These are phyloP conservation scores for Calidris pygmaea DNA, from an alignment of 2,113 vertebrate species.

Conservation along the genomic window DNA sequence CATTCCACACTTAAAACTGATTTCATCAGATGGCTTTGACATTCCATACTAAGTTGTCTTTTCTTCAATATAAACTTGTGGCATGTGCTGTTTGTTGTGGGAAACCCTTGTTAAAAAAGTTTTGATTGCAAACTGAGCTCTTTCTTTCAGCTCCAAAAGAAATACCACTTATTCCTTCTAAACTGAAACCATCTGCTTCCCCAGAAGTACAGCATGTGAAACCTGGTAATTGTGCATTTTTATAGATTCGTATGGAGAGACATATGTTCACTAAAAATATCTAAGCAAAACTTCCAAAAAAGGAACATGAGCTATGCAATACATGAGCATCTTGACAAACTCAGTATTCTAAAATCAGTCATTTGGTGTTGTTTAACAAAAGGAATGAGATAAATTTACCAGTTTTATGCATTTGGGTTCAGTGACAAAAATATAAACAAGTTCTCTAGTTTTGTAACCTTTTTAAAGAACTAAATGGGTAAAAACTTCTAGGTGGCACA, in stretches of 20 bases:
- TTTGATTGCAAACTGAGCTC: slow-evolving; percentile 55
- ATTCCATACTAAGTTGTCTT: not conserved
- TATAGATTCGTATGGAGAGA: not conserved
- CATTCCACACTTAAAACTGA: not conserved
- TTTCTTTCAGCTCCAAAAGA: slow-evolving; percentile 78
- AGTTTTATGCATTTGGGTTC: not conserved
- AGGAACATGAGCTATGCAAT: not conserved
- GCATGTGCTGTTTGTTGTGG: slow-evolving; percentile 41
- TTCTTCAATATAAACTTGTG: not conserved
- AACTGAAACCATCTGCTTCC: slow-evolving; percentile 64
- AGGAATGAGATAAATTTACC: not conserved
- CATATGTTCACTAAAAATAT: not conserved
- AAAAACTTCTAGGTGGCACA: not conserved
- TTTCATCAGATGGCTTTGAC: slow-evolving; percentile 45
- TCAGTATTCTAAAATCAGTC: not conserved
- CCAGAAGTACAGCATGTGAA: slow-evolving; percentile 62
- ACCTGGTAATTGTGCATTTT: slow-evolving; percentile 73
- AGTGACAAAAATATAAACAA: not conserved
- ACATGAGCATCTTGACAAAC: not conserved
- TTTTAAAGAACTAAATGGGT: not conserved
- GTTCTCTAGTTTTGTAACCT: not conserved
- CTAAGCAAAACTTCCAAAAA: not conserved
- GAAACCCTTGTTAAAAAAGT: slow-evolving; percentile 30
- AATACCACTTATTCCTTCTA: slow-evolving; percentile 60
- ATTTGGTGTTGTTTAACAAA: not conserved